phyloP scores from a whole-genome alignment of 2,113 vertebrate genomes.

The Archilochus colubris region DNA sequence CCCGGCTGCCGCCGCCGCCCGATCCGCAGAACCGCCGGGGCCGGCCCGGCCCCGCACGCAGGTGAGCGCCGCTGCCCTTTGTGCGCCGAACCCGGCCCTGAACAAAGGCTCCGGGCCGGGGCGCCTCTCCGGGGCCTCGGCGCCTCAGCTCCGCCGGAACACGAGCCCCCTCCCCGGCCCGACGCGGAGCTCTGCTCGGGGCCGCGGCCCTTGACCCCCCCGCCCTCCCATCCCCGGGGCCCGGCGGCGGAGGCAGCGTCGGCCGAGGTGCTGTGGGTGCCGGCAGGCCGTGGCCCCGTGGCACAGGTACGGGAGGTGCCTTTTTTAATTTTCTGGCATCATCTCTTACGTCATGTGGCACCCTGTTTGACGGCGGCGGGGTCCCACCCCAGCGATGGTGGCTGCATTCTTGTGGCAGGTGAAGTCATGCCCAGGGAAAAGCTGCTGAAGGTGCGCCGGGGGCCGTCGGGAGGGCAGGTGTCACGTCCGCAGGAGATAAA shows the following conservation, averaged over 20 bases:
- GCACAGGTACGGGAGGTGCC: neutral
- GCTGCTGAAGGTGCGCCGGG: neutral
- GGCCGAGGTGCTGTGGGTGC: neutral
- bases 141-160: neutral
- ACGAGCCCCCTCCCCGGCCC: neutral
- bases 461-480: neutral
- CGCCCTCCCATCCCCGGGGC: neutral
- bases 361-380: neutral
- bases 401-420: neutral
- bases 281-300: neutral
- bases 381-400: neutral
- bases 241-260: neutral
- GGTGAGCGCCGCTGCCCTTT: slow-evolving; percentile 19
- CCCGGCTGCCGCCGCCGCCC: neutral
- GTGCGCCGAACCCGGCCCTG: neutral
- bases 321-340: neutral
- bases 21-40: neutral
- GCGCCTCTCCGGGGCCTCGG: neutral
- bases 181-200: neutral
- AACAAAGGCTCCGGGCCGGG: slow-evolving; percentile 17
- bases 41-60: neutral
- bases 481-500: neutral
- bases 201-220: neutral
- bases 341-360: neutral
- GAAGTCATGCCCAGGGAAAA: neutral